These are phyloP conservation scores for Xiphias gladius DNA, from an alignment of 2,113 vertebrate genomes.

Conservation along the genomic window DNA sequence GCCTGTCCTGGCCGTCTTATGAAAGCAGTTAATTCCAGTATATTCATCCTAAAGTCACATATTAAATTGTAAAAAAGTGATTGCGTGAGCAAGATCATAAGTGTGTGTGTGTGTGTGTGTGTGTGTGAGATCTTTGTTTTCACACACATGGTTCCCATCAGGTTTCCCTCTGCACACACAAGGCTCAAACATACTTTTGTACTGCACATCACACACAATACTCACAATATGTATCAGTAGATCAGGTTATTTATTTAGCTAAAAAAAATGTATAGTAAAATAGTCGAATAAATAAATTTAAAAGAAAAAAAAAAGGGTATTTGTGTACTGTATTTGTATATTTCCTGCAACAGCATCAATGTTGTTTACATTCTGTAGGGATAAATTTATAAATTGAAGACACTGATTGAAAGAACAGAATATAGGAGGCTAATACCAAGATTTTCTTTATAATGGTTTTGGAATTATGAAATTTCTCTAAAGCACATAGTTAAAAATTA, in stretches of 20 bases:
- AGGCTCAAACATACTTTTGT: not conserved
- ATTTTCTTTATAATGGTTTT: too few relatives aligned
- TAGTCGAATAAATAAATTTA: too few relatives aligned
- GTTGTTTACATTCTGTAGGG: too few relatives aligned
- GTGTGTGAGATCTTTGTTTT: slow-evolving; percentile 34
- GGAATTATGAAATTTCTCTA: too few relatives aligned
- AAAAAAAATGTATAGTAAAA: too few relatives aligned
- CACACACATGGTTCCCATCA: slow-evolving; percentile 74
- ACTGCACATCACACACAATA: not conserved
- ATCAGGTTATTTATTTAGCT: not conserved
- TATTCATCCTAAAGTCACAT: not conserved
- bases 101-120: not conserved
- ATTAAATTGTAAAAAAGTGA: slow-evolving; percentile 1
- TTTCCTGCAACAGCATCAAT: too few relatives aligned
- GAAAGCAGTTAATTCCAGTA: not conserved
- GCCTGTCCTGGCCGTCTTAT: not conserved
- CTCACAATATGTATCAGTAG: not conserved
- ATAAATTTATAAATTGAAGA: too few relatives aligned
- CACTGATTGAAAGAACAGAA: too few relatives aligned
- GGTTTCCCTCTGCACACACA: slow-evolving; percentile 10
- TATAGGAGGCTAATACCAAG: too few relatives aligned
- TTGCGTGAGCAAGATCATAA: not conserved
- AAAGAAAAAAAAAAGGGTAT: too few relatives aligned
- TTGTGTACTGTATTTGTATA: too few relatives aligned
- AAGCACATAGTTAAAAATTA: too few relatives aligned